Conservation (phyloP, 2,888 invertebrate genomes). For the Caenorhabditis sp. region DNA sequence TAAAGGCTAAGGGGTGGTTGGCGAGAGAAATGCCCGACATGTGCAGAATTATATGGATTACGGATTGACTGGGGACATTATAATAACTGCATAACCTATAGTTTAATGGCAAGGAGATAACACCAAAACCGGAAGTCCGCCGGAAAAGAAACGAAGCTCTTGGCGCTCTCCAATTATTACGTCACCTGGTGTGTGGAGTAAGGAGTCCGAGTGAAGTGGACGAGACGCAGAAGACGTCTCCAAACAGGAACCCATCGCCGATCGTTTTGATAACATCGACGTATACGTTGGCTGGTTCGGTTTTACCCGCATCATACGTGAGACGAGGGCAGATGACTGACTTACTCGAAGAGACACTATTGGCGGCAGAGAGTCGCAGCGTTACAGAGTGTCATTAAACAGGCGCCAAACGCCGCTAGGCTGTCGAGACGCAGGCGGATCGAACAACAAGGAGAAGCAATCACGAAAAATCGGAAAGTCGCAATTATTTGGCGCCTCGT, state of each 20-base stretch:
- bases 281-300: constrained; percentile 34
- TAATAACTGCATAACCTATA: constrained; percentile 19
- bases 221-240: constrained; percentile 43
- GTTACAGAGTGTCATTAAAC: constrained; percentile 48
- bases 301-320: constrained; percentile 59
- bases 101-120: constrained; percentile 19
- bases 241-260: constrained; percentile 36
- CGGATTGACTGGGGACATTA: not conserved
- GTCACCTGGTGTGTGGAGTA: constrained; percentile 34
- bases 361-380: constrained; percentile 15
- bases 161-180: constrained; percentile 35
- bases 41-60: not conserved
- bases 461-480: constrained; percentile 33
- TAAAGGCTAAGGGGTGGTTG: not conserved
- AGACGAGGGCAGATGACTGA: constrained; percentile 51
- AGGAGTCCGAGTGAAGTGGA: constrained; percentile 1
- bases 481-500: not conserved
- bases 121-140: constrained; percentile 37
- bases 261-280: constrained; percentile 54
- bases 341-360: constrained; percentile 26
- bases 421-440: constrained; percentile 40
- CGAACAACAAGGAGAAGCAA: constrained; percentile 43
- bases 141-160: constrained; percentile 44
- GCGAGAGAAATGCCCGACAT: not conserved
- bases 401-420: constrained; percentile 43